A percentile compares a stretch with the other conserved stretches of the same genome.
These are phyloP conservation scores for Panzeria rudis DNA, from an alignment of 2,888 invertebrate genomes.

Conservation along the genomic window DNA sequence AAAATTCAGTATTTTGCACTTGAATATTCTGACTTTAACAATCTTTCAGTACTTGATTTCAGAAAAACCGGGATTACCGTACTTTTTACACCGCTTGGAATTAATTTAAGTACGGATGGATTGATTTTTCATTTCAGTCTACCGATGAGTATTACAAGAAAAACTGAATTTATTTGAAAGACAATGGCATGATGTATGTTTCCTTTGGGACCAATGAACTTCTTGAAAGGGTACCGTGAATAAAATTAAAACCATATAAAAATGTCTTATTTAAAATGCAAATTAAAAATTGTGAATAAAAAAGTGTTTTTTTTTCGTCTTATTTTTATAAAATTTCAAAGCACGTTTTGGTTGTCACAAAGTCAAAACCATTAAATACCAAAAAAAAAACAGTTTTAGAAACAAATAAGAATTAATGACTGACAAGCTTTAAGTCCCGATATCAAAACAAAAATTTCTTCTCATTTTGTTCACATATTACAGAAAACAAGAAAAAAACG, in stretches of 20 bases:
- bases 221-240: neutral
- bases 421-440: constrained; percentile 4
- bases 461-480: neutral
- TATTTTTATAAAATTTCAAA: constrained; percentile 1
- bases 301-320: neutral
- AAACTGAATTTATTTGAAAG: neutral
- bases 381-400: constrained; percentile 5
- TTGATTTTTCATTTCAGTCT: too few relatives aligned
- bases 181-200: neutral
- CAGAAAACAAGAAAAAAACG: neutral
- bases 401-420: constrained; percentile 49
- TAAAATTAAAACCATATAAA: neutral
- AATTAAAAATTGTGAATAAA: constrained; percentile 13
- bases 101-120: too few relatives aligned
- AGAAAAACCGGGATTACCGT: too few relatives aligned
- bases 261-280: constrained; percentile 37
- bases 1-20: too few relatives aligned
- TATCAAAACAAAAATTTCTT: constrained; percentile 32
- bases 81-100: too few relatives aligned
- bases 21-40: too few relatives aligned
- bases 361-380: neutral
- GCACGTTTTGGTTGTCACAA: constrained; percentile 56
- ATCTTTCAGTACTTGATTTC: too few relatives aligned
- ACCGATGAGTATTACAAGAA: neutral
- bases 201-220: neutral